Evolutionary conservation across 1,140 invertebrate genomes (phyloP), one percentile per base, ranked within the genome.

Genomic region (Gryllus bimaculatus): DNA sequence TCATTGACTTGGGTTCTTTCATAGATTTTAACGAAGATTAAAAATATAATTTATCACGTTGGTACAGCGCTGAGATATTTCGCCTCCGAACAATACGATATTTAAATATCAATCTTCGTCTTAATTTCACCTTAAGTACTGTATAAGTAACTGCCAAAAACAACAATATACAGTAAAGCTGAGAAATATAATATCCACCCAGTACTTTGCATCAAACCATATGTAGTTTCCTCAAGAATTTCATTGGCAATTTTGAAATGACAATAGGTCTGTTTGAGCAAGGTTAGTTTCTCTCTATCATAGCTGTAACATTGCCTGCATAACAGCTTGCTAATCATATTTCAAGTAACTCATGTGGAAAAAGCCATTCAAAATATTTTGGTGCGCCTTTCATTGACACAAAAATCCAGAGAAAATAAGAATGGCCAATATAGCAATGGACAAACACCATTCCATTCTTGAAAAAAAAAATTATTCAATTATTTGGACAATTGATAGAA

Each of bases 351-450:
- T 96, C 18, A 93, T 87, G 82, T 97, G 94, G 82, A 96, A 96
- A n/a, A 7, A 98, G 81, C 94, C 95, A 97, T 76, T 91, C 90
- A 77, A 96, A 87, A 81, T 91, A 93, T 0, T 85, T 84, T 18
- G 95, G 95, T 7, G 95, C 94, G 82, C 96, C 95, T 79, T 90
- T 90, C 79, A 94, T 89, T 81, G 91, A 92, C 2, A 98, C 91
- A 83, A 98, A 97, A 97, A 97, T 20, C 96, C 96, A 74, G 92
- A 93, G 83, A 95, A 98, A 81, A 97, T 89, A 10, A 95, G 83
- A 97, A 95, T 0, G 94, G 96, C n/a, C 85, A 94, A 92, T 80
- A 95, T 92, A 75, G 91, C 8, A 93, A 87, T 39, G 96, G 95
- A 26, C 96, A 84, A 98, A 90, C 82, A 97, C 93, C 0, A 96